These are phyloP conservation scores for Oconnorella tubifera DNA, from an alignment of 2,888 invertebrate species.

Conservation along the genomic window DNA sequence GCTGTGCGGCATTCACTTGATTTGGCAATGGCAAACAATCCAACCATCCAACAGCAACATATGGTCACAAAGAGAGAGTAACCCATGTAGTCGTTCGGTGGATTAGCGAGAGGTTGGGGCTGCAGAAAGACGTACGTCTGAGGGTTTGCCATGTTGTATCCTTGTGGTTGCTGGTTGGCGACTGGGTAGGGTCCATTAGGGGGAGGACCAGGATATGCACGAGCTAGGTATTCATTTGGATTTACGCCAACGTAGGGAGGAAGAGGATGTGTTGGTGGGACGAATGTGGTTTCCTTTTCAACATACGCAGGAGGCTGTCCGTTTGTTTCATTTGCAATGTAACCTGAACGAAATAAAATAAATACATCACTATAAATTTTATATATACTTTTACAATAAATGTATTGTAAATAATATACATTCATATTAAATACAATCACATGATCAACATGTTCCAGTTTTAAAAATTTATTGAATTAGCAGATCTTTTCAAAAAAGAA, in stretches of 20 bases:
- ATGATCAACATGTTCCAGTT: no score
- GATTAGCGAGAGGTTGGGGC: conserved; percentile 18
- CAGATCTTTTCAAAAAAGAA: no score
- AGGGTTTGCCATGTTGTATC: not conserved
- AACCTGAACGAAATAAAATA: not conserved
- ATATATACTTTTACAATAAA: no score
- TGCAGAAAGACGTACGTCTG: conserved; percentile 11
- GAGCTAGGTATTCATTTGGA: no score
- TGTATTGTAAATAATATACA: no score
- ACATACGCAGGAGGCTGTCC: not conserved
- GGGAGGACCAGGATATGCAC: not conserved
- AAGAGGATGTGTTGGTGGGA: no score
- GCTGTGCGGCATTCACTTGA: conserved; percentile 28
- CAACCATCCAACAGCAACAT: conserved; percentile 33
- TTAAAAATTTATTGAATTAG: no score
- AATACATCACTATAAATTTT: no score
- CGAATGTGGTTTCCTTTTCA: no score
- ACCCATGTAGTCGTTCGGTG: conserved; percentile 27
- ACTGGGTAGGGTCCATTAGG: not conserved
- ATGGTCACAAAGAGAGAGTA: conserved; percentile 31
- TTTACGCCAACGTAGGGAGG: no score
- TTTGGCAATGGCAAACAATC: conserved; percentile 31
- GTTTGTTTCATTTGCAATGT: not conserved
- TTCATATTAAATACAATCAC: no score
- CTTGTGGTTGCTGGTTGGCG: not conserved